Conservation (phyloP, 2,113 vertebrate genomes). For the Montifringilla adamsi region DNA sequence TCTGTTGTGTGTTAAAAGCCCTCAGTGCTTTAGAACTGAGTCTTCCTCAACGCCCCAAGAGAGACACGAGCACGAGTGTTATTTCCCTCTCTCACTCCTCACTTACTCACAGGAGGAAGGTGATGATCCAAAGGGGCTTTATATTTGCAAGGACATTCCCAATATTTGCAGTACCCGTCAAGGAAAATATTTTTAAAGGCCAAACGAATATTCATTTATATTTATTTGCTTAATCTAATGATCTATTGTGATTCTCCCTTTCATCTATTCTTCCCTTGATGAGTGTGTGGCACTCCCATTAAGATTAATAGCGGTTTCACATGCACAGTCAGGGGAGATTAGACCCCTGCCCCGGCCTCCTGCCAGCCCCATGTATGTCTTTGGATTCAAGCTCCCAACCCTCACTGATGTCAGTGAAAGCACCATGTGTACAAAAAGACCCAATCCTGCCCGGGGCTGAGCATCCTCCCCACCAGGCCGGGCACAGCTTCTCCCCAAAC, state of each 20-base stretch:
- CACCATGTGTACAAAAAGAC: constrained; percentile 60
- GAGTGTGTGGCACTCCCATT: constrained; percentile 66
- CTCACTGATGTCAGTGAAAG: constrained; percentile 61
- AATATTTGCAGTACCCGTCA: constrained; percentile 61
- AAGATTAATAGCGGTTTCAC: constrained; percentile 69
- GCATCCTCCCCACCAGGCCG: neutral
- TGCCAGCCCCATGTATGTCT: constrained; percentile 67
- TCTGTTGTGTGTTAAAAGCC: constrained; percentile 20
- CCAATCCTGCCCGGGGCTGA: constrained; percentile 44
- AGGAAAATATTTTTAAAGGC: constrained; percentile 77
- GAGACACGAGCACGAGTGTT: neutral
- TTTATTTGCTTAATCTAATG: constrained; percentile 75
- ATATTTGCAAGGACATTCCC: constrained; percentile 55
- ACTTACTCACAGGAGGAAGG: constrained; percentile 59
- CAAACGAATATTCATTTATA: constrained; percentile 72
- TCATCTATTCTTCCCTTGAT: constrained; percentile 68
- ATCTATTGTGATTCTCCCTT: constrained; percentile 71
- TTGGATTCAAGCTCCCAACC: constrained; percentile 64
- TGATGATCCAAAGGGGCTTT: neutral
- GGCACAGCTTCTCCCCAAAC: constrained; percentile 24
- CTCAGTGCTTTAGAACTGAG: neutral
- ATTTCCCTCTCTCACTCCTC: constrained; percentile 36
- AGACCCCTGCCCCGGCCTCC: constrained; percentile 68
- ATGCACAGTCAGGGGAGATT: constrained; percentile 69
- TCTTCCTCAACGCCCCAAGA: constrained; percentile 9